phyloP scores from a whole-genome alignment of 2,797 vertebrate genomes.

The Sylvia borin region DNA sequence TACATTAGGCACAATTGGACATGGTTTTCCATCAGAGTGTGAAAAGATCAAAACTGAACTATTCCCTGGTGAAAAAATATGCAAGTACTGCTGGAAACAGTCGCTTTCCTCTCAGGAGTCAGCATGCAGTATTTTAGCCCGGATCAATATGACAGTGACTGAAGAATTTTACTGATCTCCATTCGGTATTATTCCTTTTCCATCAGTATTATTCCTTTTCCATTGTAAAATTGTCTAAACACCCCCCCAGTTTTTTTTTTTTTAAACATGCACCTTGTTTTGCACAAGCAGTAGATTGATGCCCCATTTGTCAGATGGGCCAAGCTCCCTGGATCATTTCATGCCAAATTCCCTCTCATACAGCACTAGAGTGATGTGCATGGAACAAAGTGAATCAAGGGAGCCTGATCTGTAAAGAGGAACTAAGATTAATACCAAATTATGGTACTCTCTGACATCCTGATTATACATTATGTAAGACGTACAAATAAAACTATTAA shows the following conservation, averaged over 20 bases:
- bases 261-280: fast-evolving
- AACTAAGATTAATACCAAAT: background rate
- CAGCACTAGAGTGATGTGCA: background rate
- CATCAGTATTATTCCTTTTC: background rate
- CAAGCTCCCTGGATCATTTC: background rate
- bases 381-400: background rate
- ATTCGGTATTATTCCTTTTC: background rate
- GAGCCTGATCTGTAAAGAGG: background rate
- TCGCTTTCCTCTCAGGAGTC: background rate
- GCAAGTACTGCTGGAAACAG: background rate
- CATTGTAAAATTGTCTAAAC: background rate
- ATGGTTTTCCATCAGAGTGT: background rate
- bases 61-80: background rate
- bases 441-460: background rate
- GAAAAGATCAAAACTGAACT: slow-evolving; percentile 1
- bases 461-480: background rate
- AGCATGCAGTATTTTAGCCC: background rate
- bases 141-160: background rate
- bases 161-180: background rate
- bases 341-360: background rate
- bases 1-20: background rate
- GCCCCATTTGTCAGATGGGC: background rate
- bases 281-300: background rate
- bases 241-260: fast-evolving
- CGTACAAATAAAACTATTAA: background rate